Base-by-base conservation (phyloP, 2,797 vertebrate genomes). In the Spea hammondii region DNA sequence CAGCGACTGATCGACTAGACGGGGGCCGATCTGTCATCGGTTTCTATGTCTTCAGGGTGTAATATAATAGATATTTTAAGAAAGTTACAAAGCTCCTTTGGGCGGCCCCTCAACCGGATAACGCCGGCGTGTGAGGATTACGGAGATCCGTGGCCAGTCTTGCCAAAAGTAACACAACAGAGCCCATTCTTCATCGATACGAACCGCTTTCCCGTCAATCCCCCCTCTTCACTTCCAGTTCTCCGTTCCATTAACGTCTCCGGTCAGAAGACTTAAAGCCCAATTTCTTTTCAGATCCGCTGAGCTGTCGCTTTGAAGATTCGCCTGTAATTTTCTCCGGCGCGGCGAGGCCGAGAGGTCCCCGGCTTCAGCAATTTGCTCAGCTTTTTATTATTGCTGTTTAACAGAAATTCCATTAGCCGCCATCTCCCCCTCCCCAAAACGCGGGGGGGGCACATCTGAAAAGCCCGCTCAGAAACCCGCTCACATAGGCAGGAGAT, bases 281-380 rank as follows among this genome's bases (percentile, higher is more conserved):
- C 57, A 67, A 65, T 49, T 60, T 71, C n/a, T 66, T 46, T 45
- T 66, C 62, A 57, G 62, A 72, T 79, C 12, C 54, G 70, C 70
- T 53, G 71, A 79, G 65, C 71, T 51, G 71, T 59, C 12, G 46
- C 71, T 79, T 79, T 79, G 77, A 74, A 74, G 77, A 79, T 79
- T 74, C 48, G 48, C 65, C 57, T 64, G 65, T 59, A 79, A 79
- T 74, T 69, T 79, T 64, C 71, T 74, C 9, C 44, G 55, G 14
- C 32, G 17, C 47, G 14, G 44, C 8, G 8, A 47, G 78, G 78
- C 49, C 78, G 70, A 9, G 11, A 72, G 78, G 78, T 79, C 71
- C n/a, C 47, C 0, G 14, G 54, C 47, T n/a, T 7, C 65, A 32
- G 53, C 13, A 49, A 67, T 55, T 46, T 48, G 8, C 17, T 60